phyloP scores from a whole-genome alignment of 2,888 invertebrate species.

The Andrena minutula region DNA sequence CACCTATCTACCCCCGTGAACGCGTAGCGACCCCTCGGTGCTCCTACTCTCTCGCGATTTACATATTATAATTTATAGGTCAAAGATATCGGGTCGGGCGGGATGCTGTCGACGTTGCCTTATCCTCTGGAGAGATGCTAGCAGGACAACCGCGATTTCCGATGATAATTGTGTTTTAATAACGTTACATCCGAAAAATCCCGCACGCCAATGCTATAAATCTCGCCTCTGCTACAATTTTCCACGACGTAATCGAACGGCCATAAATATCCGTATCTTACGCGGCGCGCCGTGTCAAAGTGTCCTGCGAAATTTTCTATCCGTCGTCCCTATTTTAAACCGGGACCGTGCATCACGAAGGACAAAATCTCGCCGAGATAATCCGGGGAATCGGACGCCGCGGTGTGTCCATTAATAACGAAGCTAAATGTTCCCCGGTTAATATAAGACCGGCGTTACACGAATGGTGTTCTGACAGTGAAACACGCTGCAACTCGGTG shows the following conservation, averaged over 20 bases:
- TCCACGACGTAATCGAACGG: no score
- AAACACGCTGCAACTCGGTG: slow-evolving; percentile 49
- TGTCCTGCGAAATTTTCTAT: no score
- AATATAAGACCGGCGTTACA: slow-evolving; percentile 12
- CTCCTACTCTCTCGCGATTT: slow-evolving; percentile 67
- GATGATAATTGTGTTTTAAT: slow-evolving; percentile 52
- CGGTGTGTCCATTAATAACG: slow-evolving; percentile 14
- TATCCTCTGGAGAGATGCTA: slow-evolving; percentile 30
- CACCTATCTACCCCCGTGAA: slow-evolving; percentile 74
- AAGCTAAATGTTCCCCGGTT: slow-evolving; percentile 11
- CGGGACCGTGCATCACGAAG: neutral
- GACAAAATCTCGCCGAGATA: neutral
- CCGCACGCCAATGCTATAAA: neutral
- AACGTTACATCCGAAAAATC: slow-evolving; percentile 2
- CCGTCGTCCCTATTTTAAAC: no score
- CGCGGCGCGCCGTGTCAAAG: no score
- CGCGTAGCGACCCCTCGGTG: slow-evolving; percentile 59
- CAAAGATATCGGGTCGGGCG: slow-evolving; percentile 70
- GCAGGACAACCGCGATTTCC: slow-evolving; percentile 49
- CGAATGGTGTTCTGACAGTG: slow-evolving; percentile 42
- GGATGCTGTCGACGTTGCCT: slow-evolving; percentile 44
- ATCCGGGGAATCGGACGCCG: slow-evolving; percentile 11
- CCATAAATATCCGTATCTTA: no score
- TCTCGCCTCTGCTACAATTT: neutral
- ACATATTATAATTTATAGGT: slow-evolving; percentile 81